A percentile compares a stretch with the other conserved stretches of the same genome.
These are phyloP conservation scores for Amphiprion clarkii DNA, from an alignment of 2,797 vertebrate genomes.

Conservation along the genomic window DNA sequence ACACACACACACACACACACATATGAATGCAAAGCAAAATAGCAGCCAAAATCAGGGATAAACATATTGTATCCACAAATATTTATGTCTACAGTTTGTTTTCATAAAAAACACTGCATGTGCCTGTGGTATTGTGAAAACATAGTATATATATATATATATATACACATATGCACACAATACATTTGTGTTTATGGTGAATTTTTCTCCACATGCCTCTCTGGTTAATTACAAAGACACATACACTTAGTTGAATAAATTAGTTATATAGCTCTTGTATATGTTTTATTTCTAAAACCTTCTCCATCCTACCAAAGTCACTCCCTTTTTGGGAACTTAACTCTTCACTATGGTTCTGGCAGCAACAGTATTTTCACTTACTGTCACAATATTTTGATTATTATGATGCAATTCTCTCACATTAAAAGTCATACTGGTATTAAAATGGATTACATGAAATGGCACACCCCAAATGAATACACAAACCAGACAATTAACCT, in stretches of 20 bases:
- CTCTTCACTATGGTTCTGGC: no score
- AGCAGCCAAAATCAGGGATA: constrained; percentile 41
- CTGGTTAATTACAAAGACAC: no score
- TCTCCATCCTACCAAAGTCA: no score
- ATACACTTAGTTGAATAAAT: not conserved
- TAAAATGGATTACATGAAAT: not conserved
- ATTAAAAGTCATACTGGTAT: no score
- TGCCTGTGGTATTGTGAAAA: not conserved
- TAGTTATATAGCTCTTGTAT: not conserved
- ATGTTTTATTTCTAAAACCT: not conserved
- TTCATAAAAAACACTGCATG: not conserved
- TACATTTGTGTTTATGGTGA: not conserved
- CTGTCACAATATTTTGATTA: not conserved
- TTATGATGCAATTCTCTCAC: not conserved
- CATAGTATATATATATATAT: not conserved
- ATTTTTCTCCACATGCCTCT: not conserved
- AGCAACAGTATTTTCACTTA: no score
- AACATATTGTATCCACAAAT: constrained; percentile 25
- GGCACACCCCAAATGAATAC: not conserved
- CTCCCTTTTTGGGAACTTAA: no score
- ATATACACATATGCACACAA: not conserved
- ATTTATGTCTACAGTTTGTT: constrained; percentile 3
- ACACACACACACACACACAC: constrained; percentile 19
- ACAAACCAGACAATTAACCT: constrained; percentile 23
- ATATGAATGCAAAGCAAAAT: constrained; percentile 44